Conservation (phyloP, 2,113 vertebrate genomes). For the Chloropsis hardwickii region DNA sequence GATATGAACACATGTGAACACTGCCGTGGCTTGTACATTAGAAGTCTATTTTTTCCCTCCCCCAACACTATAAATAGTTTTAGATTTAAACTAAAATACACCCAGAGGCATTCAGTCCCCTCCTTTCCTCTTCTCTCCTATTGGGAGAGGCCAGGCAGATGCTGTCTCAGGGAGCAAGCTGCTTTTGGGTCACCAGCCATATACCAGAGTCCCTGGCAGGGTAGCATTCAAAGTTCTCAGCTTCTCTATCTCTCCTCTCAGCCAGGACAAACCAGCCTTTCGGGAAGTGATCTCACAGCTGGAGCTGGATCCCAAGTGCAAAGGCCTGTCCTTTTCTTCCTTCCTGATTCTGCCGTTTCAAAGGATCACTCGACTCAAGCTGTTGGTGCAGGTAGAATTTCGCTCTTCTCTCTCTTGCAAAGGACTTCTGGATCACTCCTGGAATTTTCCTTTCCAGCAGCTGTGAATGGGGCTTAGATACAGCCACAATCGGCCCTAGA, state of each 20-base stretch:
- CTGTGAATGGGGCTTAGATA: background rate
- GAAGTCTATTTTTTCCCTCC: constrained; percentile 43
- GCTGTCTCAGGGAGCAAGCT: background rate
- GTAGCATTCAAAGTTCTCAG: background rate
- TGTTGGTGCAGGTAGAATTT: constrained; percentile 86
- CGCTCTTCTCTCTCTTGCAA: background rate
- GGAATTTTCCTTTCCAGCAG: background rate
- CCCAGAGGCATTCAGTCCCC: background rate
- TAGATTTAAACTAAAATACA: constrained; percentile 34
- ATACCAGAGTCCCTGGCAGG: background rate
- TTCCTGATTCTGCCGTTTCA: constrained; percentile 98
- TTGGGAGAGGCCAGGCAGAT: background rate
- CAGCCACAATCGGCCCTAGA: rapidly evolving
- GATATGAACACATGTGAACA: constrained; percentile 15
- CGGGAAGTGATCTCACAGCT: constrained; percentile 84
- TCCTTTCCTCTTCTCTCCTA: background rate
- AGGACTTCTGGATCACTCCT: background rate
- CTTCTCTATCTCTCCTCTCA: constrained; percentile 43
- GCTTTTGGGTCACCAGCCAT: background rate
- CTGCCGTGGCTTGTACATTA: background rate
- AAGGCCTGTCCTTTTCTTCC: constrained; percentile 91
- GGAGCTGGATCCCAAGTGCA: constrained; percentile 87
- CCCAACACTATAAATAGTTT: constrained; percentile 17
- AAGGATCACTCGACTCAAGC: constrained; percentile 94
- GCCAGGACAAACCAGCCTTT: constrained; percentile 89